Evolutionary conservation across 1,140 invertebrate genomes (phyloP).

Genomic region (Polypedilum vanderplanki): DNA sequence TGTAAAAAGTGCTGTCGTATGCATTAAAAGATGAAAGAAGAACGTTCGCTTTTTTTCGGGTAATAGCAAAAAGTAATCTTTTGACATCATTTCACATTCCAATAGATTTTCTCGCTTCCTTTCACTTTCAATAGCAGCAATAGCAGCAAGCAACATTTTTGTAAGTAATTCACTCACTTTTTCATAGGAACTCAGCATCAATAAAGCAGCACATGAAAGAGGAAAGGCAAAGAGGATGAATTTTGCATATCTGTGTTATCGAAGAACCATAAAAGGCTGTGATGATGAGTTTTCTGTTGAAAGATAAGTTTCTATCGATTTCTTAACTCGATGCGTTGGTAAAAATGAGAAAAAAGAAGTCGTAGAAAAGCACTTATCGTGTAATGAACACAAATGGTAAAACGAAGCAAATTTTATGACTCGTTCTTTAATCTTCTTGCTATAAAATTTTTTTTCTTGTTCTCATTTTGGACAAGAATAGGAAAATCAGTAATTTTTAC

Average conservation of each 20-base stretch:
- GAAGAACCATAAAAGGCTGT: conserved; percentile 2
- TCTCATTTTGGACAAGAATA: too few relatives aligned
- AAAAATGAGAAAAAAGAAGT: not conserved
- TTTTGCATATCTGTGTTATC: not conserved
- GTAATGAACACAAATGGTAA: conserved; percentile 1
- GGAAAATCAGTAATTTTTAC: too few relatives aligned
- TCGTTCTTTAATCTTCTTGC: not conserved
- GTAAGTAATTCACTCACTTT: too few relatives aligned
- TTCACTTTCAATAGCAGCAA: too few relatives aligned
- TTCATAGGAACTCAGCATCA: not conserved
- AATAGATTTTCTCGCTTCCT: too few relatives aligned
- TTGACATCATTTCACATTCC: too few relatives aligned
- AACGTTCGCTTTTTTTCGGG: too few relatives aligned
- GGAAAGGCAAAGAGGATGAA: not conserved
- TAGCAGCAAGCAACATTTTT: too few relatives aligned
- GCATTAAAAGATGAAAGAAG: too few relatives aligned
- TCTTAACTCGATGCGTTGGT: not conserved
- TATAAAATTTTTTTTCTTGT: too few relatives aligned
- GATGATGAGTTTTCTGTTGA: conserved; percentile 11
- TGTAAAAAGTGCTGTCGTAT: too few relatives aligned
- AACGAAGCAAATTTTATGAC: not conserved
- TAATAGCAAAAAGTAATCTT: too few relatives aligned
- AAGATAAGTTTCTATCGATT: not conserved
- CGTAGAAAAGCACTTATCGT: not conserved
- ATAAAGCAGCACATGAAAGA: not conserved